phyloP scores from a whole-genome alignment of 2,888 invertebrate genomes.

The Meiosimyza decipiens region DNA sequence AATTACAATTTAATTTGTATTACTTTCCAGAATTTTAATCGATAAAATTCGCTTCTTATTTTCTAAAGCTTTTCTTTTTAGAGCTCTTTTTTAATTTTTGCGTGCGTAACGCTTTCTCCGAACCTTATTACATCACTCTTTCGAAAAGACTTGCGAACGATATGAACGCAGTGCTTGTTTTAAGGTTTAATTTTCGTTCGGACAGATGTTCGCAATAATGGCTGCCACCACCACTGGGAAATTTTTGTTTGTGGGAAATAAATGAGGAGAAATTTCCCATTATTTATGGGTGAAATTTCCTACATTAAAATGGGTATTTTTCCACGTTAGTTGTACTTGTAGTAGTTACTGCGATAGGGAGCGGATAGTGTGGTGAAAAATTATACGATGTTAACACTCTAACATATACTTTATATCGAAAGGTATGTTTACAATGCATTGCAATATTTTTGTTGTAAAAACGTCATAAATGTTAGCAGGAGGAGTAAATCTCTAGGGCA shows the following conservation, averaged over 20 bases:
- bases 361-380: too few relatives aligned
- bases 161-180: slow-evolving; percentile 45
- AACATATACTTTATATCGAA: too few relatives aligned
- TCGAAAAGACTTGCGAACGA: slow-evolving; percentile 51
- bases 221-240: slow-evolving; percentile 3
- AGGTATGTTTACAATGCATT: too few relatives aligned
- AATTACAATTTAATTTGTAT: slow-evolving; percentile 56
- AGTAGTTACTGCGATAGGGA: too few relatives aligned
- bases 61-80: slow-evolving; percentile 40
- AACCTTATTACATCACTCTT: slow-evolving; percentile 61
- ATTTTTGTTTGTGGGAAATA: slow-evolving; percentile 6
- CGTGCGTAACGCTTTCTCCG: slow-evolving; percentile 59
- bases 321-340: not conserved
- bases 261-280: not conserved
- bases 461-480: too few relatives aligned
- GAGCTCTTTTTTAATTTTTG: slow-evolving; percentile 48
- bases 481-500: too few relatives aligned
- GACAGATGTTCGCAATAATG: too few relatives aligned
- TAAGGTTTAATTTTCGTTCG: slow-evolving; percentile 27
- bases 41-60: slow-evolving; percentile 44
- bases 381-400: too few relatives aligned
- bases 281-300: not conserved
- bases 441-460: too few relatives aligned
- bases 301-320: not conserved
- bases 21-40: slow-evolving; percentile 51